A percentile compares a stretch with the other conserved stretches of the same genome.
Conservation (phyloP, 2,797 vertebrate species). For the Sebastes kiyomatsui region DNA sequence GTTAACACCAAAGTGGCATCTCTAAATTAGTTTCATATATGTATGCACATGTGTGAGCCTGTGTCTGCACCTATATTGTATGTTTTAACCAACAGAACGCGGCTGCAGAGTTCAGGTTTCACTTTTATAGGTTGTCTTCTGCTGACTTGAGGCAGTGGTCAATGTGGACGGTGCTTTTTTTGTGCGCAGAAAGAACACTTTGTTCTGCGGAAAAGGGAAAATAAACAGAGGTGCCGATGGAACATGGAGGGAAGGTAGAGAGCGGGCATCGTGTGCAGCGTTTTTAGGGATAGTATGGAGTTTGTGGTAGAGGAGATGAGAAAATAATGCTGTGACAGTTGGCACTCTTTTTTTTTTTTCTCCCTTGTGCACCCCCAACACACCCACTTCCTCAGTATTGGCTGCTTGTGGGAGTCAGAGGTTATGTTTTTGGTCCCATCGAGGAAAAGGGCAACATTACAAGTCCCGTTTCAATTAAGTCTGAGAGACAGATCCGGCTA, state of each 20-base stretch:
- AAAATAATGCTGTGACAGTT: conserved; percentile 77
- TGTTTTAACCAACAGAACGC: conserved; percentile 15
- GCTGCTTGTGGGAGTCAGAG: conserved; percentile 83
- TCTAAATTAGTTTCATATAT: background rate
- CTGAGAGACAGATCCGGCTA: conserved; percentile 79
- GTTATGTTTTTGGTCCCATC: conserved; percentile 82
- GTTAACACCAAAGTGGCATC: background rate
- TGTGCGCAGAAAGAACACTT: conserved; percentile 68
- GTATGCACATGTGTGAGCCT: conserved; percentile 3
- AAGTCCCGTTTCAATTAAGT: conserved; percentile 88
- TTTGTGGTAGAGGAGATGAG: conserved; percentile 55
- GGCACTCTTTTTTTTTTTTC: conserved; percentile 54
- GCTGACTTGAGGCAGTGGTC: conserved; percentile 64
- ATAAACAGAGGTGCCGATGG: conserved; percentile 55
- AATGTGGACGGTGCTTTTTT: conserved; percentile 44
- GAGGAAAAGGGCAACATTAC: conserved; percentile 81
- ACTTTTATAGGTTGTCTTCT: conserved; percentile 60
- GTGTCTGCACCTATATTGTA: background rate
- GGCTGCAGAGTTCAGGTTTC: conserved; percentile 60
- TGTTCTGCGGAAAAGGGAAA: conserved; percentile 63
- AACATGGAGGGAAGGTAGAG: conserved; percentile 27
- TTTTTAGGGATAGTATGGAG: conserved; percentile 20
- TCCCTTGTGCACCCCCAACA: conserved; percentile 65
- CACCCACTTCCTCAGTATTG: conserved; percentile 67
- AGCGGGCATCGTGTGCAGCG: conserved; percentile 41